Conservation (phyloP, 2,797 vertebrate species). For the Sebastes alutus region DNA sequence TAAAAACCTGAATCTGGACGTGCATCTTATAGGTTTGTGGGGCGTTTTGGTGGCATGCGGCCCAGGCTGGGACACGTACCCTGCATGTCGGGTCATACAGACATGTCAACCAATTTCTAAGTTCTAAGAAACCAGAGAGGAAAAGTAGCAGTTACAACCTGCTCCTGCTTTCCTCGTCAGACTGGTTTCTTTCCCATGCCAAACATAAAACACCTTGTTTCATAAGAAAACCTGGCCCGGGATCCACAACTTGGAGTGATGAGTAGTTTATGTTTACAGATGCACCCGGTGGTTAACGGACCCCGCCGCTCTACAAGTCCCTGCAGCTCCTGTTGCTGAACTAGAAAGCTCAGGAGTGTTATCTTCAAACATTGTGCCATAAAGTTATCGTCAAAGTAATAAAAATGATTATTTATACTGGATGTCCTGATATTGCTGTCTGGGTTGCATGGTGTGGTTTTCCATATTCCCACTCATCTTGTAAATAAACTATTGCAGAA, state of each 20-base stretch:
- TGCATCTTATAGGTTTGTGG: background rate
- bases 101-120: conserved; percentile 25
- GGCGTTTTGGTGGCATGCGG: background rate
- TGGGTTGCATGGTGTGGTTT: conserved; percentile 6
- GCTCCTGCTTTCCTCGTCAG: conserved; percentile 78
- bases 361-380: background rate
- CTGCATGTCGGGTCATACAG: conserved; percentile 31
- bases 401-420: background rate
- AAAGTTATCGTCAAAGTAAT: background rate
- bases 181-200: conserved; percentile 72
- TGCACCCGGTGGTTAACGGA: conserved; percentile 55
- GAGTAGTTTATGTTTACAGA: conserved; percentile 68
- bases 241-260: conserved; percentile 37
- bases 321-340: conserved; percentile 52
- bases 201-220: conserved; percentile 50
- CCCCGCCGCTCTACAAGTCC: conserved; percentile 39
- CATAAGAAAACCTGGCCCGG: conserved; percentile 24
- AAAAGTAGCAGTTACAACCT: conserved; percentile 76
- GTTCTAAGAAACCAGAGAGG: conserved; percentile 63
- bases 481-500: conserved; percentile 8
- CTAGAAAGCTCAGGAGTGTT: background rate
- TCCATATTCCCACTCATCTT: conserved; percentile 4
- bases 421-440: background rate
- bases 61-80: conserved; percentile 31
- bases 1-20: background rate